Evolutionary conservation across 2,888 invertebrate genomes (phyloP).

Genomic region (Dioctria linearis): DNA sequence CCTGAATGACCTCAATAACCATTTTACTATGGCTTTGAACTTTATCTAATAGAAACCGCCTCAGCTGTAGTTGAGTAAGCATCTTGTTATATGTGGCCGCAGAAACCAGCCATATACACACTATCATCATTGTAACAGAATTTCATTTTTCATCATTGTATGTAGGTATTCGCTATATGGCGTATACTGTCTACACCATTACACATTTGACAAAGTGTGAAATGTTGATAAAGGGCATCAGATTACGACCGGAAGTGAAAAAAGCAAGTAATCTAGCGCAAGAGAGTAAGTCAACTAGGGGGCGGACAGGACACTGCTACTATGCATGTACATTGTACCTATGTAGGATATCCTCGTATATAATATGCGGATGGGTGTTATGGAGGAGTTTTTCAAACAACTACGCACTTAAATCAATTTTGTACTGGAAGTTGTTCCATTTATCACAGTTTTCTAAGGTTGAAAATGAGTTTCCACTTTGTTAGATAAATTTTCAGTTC

Average conservation of each 20-base stretch:
- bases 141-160: constrained; percentile 1
- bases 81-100: background rate
- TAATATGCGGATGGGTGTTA: too few species aligned
- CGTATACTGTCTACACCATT: background rate
- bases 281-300: background rate
- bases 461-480: constrained; percentile 12
- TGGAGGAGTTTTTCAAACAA: constrained; percentile 1
- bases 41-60: background rate
- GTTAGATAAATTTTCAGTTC: constrained; percentile 6
- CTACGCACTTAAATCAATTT: constrained; percentile 44
- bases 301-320: too few species aligned
- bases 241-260: constrained; percentile 40
- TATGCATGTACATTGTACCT: too few species aligned
- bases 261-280: background rate
- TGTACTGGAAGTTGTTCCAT: constrained; percentile 28
- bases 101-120: background rate
- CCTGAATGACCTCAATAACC: background rate
- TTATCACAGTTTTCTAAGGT: constrained; percentile 1
- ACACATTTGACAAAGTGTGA: constrained; percentile 12
- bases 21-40: background rate
- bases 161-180: background rate
- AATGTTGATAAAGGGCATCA: constrained; percentile 28
- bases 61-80: background rate
- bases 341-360: too few species aligned
- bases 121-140: constrained; percentile 4